Percentiles rank a stretch among this genome's conserved stretches.
phyloP scores from a whole-genome alignment of 2,888 invertebrate species.

The Phortica okadai region DNA sequence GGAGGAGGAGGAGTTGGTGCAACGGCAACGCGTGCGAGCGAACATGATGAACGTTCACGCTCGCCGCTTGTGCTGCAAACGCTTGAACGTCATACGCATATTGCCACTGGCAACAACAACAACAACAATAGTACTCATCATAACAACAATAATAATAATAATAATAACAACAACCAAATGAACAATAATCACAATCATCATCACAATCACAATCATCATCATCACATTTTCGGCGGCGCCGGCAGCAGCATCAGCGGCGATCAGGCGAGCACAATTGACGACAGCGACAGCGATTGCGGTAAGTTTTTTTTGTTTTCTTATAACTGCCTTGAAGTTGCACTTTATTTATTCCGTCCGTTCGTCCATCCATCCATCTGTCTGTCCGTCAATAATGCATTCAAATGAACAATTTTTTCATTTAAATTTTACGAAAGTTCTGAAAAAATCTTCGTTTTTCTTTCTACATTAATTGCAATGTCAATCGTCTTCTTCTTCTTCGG shows the following conservation, averaged over 20 bases:
- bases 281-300: conserved; percentile 77
- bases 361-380: no score
- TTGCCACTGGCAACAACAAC: conserved; percentile 34
- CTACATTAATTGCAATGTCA: no score
- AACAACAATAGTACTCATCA: conserved; percentile 24
- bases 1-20: conserved; percentile 45
- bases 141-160: conserved; percentile 34
- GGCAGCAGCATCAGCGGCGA: conserved; percentile 74
- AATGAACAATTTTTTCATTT: no score
- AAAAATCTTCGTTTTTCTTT: no score
- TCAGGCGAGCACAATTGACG: conserved; percentile 74
- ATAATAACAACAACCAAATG: conserved; percentile 49
- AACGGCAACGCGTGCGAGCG: conserved; percentile 59
- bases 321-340: background rate
- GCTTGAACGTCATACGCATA: conserved; percentile 48
- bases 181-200: conserved; percentile 44
- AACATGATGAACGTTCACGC: conserved; percentile 74
- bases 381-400: no score
- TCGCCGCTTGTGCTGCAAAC: conserved; percentile 65
- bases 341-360: background rate
- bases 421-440: no score
- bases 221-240: conserved; percentile 53
- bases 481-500: no score
- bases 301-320: conserved; percentile 48
- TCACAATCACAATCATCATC: conserved; percentile 39